phyloP scores from a whole-genome alignment of 2,113 vertebrate genomes.

The Callipepla squamata region DNA sequence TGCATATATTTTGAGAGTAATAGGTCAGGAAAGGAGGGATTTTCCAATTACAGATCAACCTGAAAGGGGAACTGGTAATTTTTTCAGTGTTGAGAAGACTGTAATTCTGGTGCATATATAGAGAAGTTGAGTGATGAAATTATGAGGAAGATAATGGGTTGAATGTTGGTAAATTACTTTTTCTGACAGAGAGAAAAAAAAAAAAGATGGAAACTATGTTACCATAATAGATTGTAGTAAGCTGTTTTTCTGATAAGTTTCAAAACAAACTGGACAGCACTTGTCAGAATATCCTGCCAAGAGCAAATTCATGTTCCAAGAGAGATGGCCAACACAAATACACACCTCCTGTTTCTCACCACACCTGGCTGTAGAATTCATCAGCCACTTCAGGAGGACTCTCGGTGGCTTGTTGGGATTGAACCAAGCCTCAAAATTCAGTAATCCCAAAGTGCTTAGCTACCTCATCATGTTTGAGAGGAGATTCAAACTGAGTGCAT shows the following conservation, averaged over 20 bases:
- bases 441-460: not conserved
- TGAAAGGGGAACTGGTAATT: not conserved
- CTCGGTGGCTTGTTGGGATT: not conserved
- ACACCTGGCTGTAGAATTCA: not conserved
- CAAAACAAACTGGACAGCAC: not conserved
- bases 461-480: not conserved
- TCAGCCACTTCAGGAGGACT: not conserved
- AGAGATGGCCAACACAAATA: not conserved
- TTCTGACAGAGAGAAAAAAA: not conserved
- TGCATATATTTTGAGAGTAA: not conserved
- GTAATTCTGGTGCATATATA: not conserved
- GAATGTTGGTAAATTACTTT: not conserved
- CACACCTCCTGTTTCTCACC: not conserved
- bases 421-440: not conserved
- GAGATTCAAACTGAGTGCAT: not conserved
- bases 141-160: not conserved
- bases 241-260: not conserved
- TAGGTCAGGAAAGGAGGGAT: not conserved
- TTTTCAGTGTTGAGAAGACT: not conserved
- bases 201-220: not conserved
- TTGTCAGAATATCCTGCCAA: not conserved
- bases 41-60: not conserved
- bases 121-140: not conserved
- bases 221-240: not conserved
- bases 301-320: fast-evolving